phyloP scores from a whole-genome alignment of 2,888 invertebrate genomes.

The Eristalinus sepulchralis region DNA sequence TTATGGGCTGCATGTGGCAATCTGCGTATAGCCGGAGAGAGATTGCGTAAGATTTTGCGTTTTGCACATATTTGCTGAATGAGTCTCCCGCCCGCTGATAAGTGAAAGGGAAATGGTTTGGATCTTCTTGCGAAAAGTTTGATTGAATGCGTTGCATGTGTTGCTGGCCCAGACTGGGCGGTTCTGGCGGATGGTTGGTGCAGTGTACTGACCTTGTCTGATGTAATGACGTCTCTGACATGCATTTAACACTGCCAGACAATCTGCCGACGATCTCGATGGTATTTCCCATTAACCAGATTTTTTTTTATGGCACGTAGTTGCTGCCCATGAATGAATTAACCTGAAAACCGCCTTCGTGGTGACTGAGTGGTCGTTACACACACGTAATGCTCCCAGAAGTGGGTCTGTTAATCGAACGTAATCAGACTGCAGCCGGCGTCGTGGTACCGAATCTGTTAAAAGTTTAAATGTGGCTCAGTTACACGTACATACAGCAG shows the following conservation, averaged over 20 bases:
- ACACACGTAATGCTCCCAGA: not conserved
- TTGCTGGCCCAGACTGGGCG: slow-evolving; percentile 13
- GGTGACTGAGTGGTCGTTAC: not conserved
- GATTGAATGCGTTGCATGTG: slow-evolving; percentile 40
- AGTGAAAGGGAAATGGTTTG: not conserved
- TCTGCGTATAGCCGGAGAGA: slow-evolving; percentile 21
- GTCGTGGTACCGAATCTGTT: not conserved
- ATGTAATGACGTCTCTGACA: not conserved
- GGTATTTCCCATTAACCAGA: not conserved
- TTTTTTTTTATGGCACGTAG: not conserved
- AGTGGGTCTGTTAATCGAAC: not conserved
- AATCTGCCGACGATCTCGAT: not conserved
- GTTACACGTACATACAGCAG: too few species aligned
- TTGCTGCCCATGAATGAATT: not conserved
- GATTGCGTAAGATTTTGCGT: slow-evolving; percentile 44
- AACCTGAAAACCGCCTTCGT: not conserved
- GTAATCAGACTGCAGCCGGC: not conserved
- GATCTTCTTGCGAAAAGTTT: slow-evolving; percentile 38
- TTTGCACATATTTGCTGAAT: not conserved
- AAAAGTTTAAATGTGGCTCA: too few species aligned
- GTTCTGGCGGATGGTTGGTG: not conserved
- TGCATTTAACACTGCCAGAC: not conserved
- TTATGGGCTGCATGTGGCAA: slow-evolving; percentile 40
- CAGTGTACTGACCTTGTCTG: not conserved
- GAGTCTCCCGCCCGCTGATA: not conserved